Evolutionary conservation across 2,888 invertebrate genomes (phyloP).

Genomic region (Cheilosia urbana): DNA sequence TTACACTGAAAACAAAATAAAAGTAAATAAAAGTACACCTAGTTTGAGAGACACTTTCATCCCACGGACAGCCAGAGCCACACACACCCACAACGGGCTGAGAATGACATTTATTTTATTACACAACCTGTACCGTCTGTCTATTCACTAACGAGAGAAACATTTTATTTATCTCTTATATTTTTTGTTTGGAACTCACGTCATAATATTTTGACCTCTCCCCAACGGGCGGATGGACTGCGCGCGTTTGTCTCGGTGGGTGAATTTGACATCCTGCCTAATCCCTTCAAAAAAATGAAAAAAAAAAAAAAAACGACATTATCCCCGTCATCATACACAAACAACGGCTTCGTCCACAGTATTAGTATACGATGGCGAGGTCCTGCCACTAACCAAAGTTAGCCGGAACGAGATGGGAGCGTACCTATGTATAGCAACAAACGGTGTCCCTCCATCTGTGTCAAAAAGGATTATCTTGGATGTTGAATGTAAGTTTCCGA

Average conservation of each 20-base stretch:
- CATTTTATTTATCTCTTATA: slow-evolving; percentile 58
- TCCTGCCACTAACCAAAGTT: slow-evolving; percentile 93
- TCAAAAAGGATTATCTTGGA: slow-evolving; percentile 96
- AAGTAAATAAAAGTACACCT: slow-evolving; percentile 36
- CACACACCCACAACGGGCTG: slow-evolving; percentile 17
- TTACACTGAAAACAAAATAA: not conserved
- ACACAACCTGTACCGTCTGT: slow-evolving; percentile 65
- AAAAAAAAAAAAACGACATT: slow-evolving; percentile 18
- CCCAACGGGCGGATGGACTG: slow-evolving; percentile 43
- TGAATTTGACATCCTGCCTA: slow-evolving; percentile 62
- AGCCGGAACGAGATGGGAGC: slow-evolving; percentile 90
- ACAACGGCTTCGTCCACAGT: slow-evolving; percentile 85
- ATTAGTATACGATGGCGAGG: slow-evolving; percentile 92
- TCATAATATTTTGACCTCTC: slow-evolving; percentile 69
- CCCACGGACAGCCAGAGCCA: not conserved
- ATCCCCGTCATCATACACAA: slow-evolving; percentile 34
- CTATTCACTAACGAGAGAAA: slow-evolving; percentile 65
- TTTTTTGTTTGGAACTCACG: slow-evolving; percentile 24
- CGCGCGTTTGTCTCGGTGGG: slow-evolving; percentile 46
- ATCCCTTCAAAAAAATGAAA: slow-evolving; percentile 50
- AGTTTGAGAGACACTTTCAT: slow-evolving; percentile 45
- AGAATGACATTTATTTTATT: slow-evolving; percentile 69
- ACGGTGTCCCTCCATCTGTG: slow-evolving; percentile 95
- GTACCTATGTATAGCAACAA: slow-evolving; percentile 85
- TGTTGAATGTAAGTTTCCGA: slow-evolving; percentile 89